Base-by-base conservation (phyloP, 2,888 invertebrate species). In the Chrysotoxum bicinctum region DNA sequence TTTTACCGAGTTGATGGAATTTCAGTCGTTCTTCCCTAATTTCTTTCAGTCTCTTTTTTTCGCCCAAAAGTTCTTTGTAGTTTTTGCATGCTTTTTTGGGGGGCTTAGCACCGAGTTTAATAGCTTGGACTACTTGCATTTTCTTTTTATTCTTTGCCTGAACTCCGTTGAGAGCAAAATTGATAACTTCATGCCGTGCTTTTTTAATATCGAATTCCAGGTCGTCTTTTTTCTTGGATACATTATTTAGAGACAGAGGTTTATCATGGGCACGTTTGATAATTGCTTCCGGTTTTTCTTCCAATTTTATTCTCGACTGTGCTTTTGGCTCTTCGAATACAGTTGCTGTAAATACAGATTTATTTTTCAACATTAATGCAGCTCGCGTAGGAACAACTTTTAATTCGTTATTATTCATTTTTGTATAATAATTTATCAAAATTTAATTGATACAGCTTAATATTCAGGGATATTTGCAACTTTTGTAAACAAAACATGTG, bases 41-140 rank as follows among this genome's bases (percentile, higher is more conserved):
- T 23, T 92, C 89, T 87, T 94, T 94, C 48, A 94, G 92, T 48
- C 92, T 92, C 89, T 94, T 94, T 64, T 93, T 94, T 88, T 95
- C 94, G 79, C 93, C 92, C 90, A 94, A 92, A 21, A 97, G 90
- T 58, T 94, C 93, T 91, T 96, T 97, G 89, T 97, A 97, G 90
- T 97, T 97, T 66, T 94, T 92, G 87, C 93, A 94, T 68, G 93
- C 92, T 35, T 94, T 94, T 90, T 95, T 96, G 0, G 95, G 95
- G 4, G 96, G 95, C 91, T 95, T 96, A 0, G 97, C 97, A 62
- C 98, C 98, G 89, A 98, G 93, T 91, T 95, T 96, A 37, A 98
- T 94, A 0, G 96, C 95, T 16, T 96, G 91, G 5, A 95, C 95
- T 52, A 96, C 94, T 93, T 96, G 96, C n/a, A 96, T 96, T 90